Base-by-base conservation (phyloP, 2,888 invertebrate species). In the Teleiodes luculella region DNA sequence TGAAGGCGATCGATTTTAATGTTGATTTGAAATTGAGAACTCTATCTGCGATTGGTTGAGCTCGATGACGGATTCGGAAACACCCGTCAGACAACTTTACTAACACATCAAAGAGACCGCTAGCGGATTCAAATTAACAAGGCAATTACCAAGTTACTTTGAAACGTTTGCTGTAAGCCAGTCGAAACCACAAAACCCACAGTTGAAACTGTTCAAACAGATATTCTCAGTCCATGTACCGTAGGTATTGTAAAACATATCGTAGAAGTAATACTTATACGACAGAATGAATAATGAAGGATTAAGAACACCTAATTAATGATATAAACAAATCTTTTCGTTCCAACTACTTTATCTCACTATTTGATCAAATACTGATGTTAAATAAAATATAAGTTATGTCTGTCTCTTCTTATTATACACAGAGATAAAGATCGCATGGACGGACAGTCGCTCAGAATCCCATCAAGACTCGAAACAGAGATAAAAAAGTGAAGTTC, bases 381-480 rank as follows among this genome's bases (percentile, higher is more conserved):
- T 86, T 85, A 83, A 86, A 87, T 87, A 86, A 88, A 87, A 86
- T 88, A 83, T 88, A 88, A 86, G 85, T 82, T 78, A 86, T 78
- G 86, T 87, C 86, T 85, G 86, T 87, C 86, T 86, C 82, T 80
- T 86, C 83, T 85, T 88, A 87, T 88, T 88, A 87, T 84, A 73
- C 80, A 71, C 63, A 59, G 65, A 83, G 89, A 89, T 89, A 87
- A 84, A 80, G 71, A 87, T 88, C 88, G 65, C 76, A 86, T 80
- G 84, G 86, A 43, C 43, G 84, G 86, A 43, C 43, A 86, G 81
- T 83, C 81, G 78, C 77, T 82, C 82, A 80, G 79, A 83, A 82
- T 77, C 80, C 84, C 86, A 87, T 87, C 87, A 86, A 77, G 82
- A 71, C 76, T 66, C 74, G 71, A 72, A 76, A 55, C 65, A 70